These are phyloP conservation scores for Limnephilus auricula DNA, from an alignment of 2,888 invertebrate species.

Conservation along the genomic window DNA sequence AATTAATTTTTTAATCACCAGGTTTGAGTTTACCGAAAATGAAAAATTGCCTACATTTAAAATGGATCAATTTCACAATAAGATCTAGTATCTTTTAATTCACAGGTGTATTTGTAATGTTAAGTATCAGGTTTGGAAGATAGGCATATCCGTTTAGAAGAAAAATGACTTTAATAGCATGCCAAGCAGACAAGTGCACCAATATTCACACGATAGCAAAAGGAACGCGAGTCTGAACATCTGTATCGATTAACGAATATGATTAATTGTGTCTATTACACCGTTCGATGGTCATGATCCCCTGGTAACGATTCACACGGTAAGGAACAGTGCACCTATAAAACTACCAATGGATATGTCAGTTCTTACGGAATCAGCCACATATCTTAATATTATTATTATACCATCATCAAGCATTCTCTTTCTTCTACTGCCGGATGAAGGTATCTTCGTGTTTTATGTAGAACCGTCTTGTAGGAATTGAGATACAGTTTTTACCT, in stretches of 20 bases:
- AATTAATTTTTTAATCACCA: neutral
- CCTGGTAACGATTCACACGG: slow-evolving; percentile 51
- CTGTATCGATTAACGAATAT: slow-evolving; percentile 56
- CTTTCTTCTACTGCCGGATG: neutral
- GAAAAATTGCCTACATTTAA: neutral
- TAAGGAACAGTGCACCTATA: neutral
- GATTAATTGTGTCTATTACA: slow-evolving; percentile 52
- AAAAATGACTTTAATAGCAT: slow-evolving; percentile 3
- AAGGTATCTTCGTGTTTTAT: neutral
- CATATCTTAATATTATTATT: neutral
- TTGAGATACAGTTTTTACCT: neutral
- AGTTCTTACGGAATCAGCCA: neutral
- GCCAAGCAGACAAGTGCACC: slow-evolving; percentile 7
- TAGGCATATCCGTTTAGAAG: neutral
- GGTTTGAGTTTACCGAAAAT: neutral
- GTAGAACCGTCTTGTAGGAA: neutral
- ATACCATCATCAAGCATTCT: neutral
- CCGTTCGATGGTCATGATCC: slow-evolving; percentile 41
- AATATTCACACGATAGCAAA: slow-evolving; percentile 53
- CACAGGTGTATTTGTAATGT: neutral
- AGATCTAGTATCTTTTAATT: neutral
- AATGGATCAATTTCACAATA: neutral
- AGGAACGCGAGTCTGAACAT: slow-evolving; percentile 24
- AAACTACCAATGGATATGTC: neutral
- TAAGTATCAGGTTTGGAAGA: neutral